Evolutionary conservation across 1,140 invertebrate genomes (phyloP).

Genomic region (Neodiprion fabricii): DNA sequence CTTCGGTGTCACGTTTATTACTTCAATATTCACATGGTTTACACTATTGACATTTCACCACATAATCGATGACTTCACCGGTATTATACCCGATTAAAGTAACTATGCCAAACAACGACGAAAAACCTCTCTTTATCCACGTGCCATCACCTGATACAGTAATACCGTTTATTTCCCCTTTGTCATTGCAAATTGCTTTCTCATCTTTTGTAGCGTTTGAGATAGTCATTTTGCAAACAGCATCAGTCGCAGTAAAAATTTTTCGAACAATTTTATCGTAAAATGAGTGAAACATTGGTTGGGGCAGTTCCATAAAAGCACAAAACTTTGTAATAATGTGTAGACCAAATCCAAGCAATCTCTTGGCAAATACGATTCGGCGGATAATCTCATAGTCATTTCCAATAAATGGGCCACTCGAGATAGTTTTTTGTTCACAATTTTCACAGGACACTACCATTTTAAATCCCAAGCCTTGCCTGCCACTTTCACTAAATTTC

Average conservation of each 20-base stretch:
- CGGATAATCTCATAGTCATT: conserved; percentile 32
- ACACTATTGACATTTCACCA: not conserved
- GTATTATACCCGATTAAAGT: too few species aligned
- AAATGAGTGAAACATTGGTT: conserved; percentile 26
- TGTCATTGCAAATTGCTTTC: conserved; percentile 17
- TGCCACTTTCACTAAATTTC: conserved; percentile 23
- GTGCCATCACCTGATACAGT: not conserved
- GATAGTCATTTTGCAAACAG: conserved; percentile 27
- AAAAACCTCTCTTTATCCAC: conserved; percentile 2
- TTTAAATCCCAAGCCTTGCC: conserved; percentile 28
- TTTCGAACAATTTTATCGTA: conserved; percentile 23
- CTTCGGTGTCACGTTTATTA: not conserved
- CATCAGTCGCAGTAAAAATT: conserved; percentile 19
- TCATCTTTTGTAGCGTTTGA: conserved; percentile 28
- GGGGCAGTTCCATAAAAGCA: conserved; percentile 27
- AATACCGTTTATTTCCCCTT: conserved; percentile 14
- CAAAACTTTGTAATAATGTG: conserved; percentile 31
- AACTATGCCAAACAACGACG: not conserved
- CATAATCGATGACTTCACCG: too few species aligned
- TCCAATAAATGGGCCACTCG: conserved; percentile 28
- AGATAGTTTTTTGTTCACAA: conserved; percentile 4
- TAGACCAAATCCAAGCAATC: conserved; percentile 24
- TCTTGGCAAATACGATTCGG: conserved; percentile 29
- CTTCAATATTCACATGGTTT: not conserved
- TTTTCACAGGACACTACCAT: conserved; percentile 20